Conservation (phyloP, 2,888 invertebrate genomes). For the Podotricha telesiphe region DNA sequence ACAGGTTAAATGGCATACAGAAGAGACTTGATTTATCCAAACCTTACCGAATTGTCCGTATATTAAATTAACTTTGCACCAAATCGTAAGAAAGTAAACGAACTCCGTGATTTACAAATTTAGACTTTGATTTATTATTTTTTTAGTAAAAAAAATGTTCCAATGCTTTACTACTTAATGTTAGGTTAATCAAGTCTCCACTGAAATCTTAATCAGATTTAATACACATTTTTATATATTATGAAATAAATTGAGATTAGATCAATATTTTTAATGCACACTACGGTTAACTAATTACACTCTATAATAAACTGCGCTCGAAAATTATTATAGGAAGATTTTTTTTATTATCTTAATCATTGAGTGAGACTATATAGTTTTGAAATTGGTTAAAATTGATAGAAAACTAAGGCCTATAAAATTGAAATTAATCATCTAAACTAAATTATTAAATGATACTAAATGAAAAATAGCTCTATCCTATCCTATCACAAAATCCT, state of each 20-base stretch:
- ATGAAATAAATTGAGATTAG: constrained; percentile 4
- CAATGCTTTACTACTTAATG: too few species aligned
- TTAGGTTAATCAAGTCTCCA: background rate
- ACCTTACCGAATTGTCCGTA: background rate
- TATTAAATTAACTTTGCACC: background rate
- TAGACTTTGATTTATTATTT: too few species aligned
- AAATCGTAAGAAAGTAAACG: background rate
- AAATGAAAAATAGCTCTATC: constrained; percentile 4
- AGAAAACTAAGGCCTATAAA: background rate
- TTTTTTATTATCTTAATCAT: background rate
- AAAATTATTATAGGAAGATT: background rate
- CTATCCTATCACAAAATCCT: constrained; percentile 12
- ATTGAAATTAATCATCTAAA: constrained; percentile 8
- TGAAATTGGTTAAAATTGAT: background rate
- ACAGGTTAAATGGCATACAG: constrained; percentile 8
- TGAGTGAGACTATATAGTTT: constrained; percentile 1
- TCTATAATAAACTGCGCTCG: background rate
- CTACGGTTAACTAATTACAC: constrained; percentile 6
- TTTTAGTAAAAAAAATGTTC: too few species aligned
- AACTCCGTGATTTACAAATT: too few species aligned
- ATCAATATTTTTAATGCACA: background rate
- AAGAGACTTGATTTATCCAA: background rate
- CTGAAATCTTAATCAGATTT: constrained; percentile 9
- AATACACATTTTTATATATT: background rate
- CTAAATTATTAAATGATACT: background rate